Conservation (phyloP, 2,888 invertebrate species). For the Synergus umbraculus region DNA sequence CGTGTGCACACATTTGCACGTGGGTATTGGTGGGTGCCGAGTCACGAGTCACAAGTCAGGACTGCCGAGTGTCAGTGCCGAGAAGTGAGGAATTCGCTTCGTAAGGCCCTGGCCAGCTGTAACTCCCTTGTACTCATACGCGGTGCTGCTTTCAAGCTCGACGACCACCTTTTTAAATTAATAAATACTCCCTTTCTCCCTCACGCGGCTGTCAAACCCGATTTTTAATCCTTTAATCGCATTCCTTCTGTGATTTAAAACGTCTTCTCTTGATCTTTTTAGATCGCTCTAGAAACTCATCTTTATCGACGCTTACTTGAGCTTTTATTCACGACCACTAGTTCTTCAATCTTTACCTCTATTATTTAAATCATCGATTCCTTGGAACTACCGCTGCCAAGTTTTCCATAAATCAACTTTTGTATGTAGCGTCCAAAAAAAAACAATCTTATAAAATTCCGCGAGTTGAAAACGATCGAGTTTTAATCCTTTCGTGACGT, state of each 20-base stretch:
- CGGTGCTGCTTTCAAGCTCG: conserved; percentile 50
- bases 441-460: conserved; percentile 24
- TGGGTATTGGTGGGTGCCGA: conserved; percentile 55
- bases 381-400: not conserved
- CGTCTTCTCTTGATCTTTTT: not conserved
- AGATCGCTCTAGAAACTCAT: not conserved
- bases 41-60: conserved; percentile 55
- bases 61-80: conserved; percentile 62
- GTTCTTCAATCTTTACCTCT: not conserved
- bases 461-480: conserved; percentile 42
- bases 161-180: conserved; percentile 19
- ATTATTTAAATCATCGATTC: not conserved
- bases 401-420: not conserved
- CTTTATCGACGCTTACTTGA: not conserved
- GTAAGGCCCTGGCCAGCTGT: conserved; percentile 65
- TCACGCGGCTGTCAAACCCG: not conserved
- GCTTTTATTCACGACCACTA: not conserved
- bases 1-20: not conserved
- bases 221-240: conserved; percentile 19
- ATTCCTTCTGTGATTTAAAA: not conserved
- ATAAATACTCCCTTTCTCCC: conserved; percentile 13
- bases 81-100: conserved; percentile 67
- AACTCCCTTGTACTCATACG: conserved; percentile 46
- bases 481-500: conserved; percentile 72
- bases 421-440: not conserved